Evolutionary conservation across 1,140 invertebrate species (phyloP).

Genomic region (Conopomorpha cramerella): DNA sequence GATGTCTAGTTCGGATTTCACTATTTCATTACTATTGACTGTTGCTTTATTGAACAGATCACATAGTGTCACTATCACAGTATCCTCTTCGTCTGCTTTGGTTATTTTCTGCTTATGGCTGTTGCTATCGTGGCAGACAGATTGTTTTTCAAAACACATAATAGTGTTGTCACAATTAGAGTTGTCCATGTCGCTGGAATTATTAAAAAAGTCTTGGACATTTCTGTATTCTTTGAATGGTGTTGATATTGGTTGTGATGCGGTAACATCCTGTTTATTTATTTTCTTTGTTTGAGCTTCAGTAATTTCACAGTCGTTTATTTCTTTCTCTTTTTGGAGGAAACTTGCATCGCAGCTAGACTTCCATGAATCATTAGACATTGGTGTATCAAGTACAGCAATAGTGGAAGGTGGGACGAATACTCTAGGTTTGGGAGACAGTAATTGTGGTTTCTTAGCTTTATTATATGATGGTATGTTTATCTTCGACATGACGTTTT

Average conservation of each 20-base stretch:
- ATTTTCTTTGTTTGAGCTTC: conserved; percentile 16
- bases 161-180: conserved; percentile 31
- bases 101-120: conserved; percentile 9
- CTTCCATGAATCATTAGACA: conserved; percentile 33
- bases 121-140: conserved; percentile 1
- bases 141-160: conserved; percentile 31
- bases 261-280: conserved; percentile 25
- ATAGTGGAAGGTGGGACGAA: neutral
- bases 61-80: conserved; percentile 35
- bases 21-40: conserved; percentile 13
- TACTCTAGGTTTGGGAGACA: conserved; percentile 2
- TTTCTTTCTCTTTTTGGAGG: conserved; percentile 35
- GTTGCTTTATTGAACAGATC: conserved; percentile 33
- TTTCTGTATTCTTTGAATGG: conserved; percentile 38
- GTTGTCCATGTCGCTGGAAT: conserved; percentile 21
- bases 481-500: conserved; percentile 16
- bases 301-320: conserved; percentile 28
- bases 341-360: conserved; percentile 38
- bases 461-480: conserved; percentile 12
- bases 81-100: conserved; percentile 23
- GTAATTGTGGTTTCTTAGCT: conserved; percentile 8
- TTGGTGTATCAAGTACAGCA: conserved; percentile 18
- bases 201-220: conserved; percentile 33
- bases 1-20: conserved; percentile 19
- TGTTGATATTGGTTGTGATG: conserved; percentile 29